phyloP scores from a whole-genome alignment of 2,113 vertebrate genomes.

The Tachycineta bicolor region DNA sequence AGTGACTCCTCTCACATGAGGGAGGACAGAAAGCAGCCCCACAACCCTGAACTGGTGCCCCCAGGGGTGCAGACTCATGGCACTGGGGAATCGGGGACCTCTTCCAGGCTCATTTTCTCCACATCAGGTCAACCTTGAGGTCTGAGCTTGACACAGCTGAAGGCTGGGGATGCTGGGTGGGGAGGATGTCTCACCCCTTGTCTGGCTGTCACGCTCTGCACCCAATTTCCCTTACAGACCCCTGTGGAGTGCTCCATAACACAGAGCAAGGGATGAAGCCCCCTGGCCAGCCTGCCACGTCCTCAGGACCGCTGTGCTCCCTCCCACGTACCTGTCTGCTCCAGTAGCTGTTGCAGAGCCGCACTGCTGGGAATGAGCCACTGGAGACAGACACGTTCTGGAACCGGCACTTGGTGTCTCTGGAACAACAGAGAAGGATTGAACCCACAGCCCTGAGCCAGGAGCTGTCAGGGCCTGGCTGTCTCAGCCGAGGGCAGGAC shows the following conservation, averaged over 20 bases:
- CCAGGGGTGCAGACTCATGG: neutral
- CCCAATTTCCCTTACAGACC: neutral
- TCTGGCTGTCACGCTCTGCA: neutral
- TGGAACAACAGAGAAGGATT: constrained; percentile 42
- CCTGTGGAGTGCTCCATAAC: neutral
- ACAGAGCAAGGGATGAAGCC: neutral
- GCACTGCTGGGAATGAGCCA: constrained; percentile 72
- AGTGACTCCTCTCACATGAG: neutral
- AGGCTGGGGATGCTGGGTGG: neutral
- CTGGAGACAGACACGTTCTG: constrained; percentile 16
- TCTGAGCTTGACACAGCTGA: neutral
- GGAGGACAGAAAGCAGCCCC: neutral
- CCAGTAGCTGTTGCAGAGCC: constrained; percentile 97
- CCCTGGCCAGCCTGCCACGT: accelerated
- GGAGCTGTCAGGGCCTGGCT: neutral
- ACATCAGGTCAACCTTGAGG: neutral
- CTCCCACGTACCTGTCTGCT: constrained; percentile 79
- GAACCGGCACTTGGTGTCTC: constrained; percentile 82
- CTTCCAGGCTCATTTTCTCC: neutral
- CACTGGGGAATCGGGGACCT: accelerated
- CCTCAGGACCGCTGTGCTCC: neutral
- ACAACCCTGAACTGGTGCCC: neutral
- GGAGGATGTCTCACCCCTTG: neutral
- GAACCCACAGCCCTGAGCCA: neutral
- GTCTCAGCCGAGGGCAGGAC: neutral